Evolutionary conservation across 2,797 vertebrate species (phyloP).

Genomic region (Phaenicophaeus curvirostris): DNA sequence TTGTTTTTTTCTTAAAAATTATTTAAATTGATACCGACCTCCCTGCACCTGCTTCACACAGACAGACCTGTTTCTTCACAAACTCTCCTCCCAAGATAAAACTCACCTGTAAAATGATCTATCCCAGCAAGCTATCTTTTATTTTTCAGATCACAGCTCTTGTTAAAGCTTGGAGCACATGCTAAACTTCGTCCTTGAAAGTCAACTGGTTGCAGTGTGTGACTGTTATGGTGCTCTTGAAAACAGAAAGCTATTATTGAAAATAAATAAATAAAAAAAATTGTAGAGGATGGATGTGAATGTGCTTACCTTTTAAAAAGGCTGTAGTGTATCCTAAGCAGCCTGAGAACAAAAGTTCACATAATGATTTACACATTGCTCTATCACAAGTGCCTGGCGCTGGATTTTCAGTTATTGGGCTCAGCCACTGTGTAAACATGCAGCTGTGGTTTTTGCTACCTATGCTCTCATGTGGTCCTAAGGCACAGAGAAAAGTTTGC

Average conservation of each 20-base stretch:
- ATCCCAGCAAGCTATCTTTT: background rate
- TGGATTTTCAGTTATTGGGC: background rate
- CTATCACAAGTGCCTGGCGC: background rate
- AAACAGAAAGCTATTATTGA: background rate
- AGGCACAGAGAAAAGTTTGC: background rate
- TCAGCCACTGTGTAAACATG: background rate
- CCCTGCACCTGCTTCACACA: background rate
- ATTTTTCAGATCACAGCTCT: background rate
- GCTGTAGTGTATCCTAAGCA: background rate
- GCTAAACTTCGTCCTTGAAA: background rate
- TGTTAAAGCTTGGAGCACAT: background rate
- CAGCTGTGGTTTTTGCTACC: background rate
- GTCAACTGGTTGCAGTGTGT: background rate
- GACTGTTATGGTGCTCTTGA: background rate
- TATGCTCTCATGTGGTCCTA: background rate
- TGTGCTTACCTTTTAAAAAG: background rate
- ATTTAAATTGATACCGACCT: background rate
- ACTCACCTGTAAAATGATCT: background rate
- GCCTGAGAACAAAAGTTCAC: background rate
- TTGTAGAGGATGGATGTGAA: background rate
- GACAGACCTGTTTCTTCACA: background rate
- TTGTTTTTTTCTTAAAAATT: background rate
- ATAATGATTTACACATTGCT: background rate
- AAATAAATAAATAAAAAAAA: background rate
- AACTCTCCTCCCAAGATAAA: background rate